Base-by-base conservation (phyloP, 2,797 vertebrate species). In the Parauchenoglanis ngamensis region DNA sequence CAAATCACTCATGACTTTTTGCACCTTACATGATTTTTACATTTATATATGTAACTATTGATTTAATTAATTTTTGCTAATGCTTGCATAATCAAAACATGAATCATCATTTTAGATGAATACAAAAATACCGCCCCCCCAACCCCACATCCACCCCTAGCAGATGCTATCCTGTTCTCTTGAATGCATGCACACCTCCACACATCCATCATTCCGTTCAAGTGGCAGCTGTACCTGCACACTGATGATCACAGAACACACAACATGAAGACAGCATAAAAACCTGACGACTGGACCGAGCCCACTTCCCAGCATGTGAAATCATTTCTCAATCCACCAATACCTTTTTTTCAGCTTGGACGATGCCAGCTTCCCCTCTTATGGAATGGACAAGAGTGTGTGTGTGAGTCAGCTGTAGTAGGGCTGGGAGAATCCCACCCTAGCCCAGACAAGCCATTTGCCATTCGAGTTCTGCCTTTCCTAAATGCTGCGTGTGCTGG, bases 231-330 rank as follows among this genome's bases (percentile, higher is more conserved):
- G 65, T 84, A 87, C 89, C 92, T 92, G 92, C 92, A 89, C 91
- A 93, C 94, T 94, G 90, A 86, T 91, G 90, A 89, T 90, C 90
- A 88, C 90, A 70, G 85, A 87, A 49, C 46, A 49, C 46, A 49
- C 3, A 49, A 8, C 46, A 49, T 86, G 88, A 89, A 87, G 87
- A n/a, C 90, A 90, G 88, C 93, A 92, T 84, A 91, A 84, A 84
- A 67, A 52, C 59, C 63, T 57, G 23, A 87, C 89, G 86, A 11
- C 63, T 83, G 72, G 28, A 57, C 73, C 83, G 25, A 49, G 19
- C 65, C 87, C 75, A 31, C 44, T 44, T 25, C 21, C 35, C 73
- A 65, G 68, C 15, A 73, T 61, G 17, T 59, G 21, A 76, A 63
- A 84, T 44, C 40, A 17, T 49, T 8, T 81, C 65, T n/a, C n/a